A percentile compares a stretch with the other conserved stretches of the same genome.
These are phyloP conservation scores for Leucophenga maculata DNA, from an alignment of 2,888 invertebrate genomes.

Conservation along the genomic window DNA sequence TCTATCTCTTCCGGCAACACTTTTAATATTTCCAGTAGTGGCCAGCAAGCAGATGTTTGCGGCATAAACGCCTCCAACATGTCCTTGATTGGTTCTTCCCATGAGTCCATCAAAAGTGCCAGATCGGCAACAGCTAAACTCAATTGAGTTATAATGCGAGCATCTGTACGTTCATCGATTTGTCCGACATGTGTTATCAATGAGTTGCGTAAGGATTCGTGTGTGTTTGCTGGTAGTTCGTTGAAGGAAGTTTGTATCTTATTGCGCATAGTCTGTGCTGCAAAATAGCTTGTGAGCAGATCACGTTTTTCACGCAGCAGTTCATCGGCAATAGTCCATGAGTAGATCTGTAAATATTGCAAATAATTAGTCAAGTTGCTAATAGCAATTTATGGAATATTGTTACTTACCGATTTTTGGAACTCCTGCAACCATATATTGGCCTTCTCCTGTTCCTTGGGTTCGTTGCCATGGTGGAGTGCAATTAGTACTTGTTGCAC, in stretches of 20 bases:
- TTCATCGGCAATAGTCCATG: constrained; percentile 98
- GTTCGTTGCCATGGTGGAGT: constrained; percentile 89
- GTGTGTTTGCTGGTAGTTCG: constrained; percentile 89
- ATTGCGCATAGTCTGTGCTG: constrained; percentile 97
- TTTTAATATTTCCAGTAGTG: constrained; percentile 91
- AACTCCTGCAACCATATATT: constrained; percentile 94
- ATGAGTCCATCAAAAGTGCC: constrained; percentile 92
- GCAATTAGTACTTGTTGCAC: constrained; percentile 85
- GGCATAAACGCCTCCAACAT: constrained; percentile 84
- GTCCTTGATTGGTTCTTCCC: constrained; percentile 91
- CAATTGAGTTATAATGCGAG: constrained; percentile 91
- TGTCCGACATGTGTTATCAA: constrained; percentile 88
- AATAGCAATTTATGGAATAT: background rate
- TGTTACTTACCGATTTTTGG: constrained; percentile 93
- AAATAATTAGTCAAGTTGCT: background rate
- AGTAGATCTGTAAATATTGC: constrained; percentile 84
- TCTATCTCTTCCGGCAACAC: constrained; percentile 97
- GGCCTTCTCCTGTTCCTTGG: constrained; percentile 90
- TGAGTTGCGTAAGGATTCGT: constrained; percentile 90
- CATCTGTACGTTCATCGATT: constrained; percentile 84
- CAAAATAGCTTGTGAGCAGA: constrained; percentile 95
- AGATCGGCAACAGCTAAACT: constrained; percentile 94
- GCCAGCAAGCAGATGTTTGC: constrained; percentile 80
- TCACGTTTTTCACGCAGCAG: constrained; percentile 90
- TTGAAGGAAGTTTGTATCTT: constrained; percentile 94